Evolutionary conservation across 2,113 vertebrate genomes (phyloP), one percentile per base, ranked within the genome.

Genomic region (Planiliza haematocheilus): DNA sequence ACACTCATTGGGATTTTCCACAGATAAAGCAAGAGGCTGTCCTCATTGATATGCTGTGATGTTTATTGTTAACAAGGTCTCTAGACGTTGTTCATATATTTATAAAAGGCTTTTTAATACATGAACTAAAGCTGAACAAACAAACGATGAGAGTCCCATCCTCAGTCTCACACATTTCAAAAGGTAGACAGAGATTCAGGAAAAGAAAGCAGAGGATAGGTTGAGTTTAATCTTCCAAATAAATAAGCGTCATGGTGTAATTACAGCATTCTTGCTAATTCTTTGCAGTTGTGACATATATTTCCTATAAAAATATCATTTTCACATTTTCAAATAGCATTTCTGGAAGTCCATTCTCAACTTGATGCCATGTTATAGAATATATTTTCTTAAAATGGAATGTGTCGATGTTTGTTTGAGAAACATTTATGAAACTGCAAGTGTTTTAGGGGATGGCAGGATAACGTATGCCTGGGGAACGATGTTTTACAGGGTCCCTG

Each of bases 31-130:
- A 58, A 7, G 3, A 77, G 20, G 13, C 51, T 53, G 13, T 57
- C 51, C 66, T 80, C 24, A 38, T 70, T 72, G 48, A 79, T 90
- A 85, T 82, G 71, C 43, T 86, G 67, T 56, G 57, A n/a, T 72
- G 83, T 91, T 94, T 93, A 91, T 92, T 91, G 67, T 86, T 84
- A 53, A 86, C 87, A 86, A 61, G 79, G 91, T 88, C 89, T 90
- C 74, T 79, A 77, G 56, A 84, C 57, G 53, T 84, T 46, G 64
- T 86, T 86, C 59, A 86, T 77, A 86, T 85, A 82, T 77, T 73
- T 88, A 86, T 85, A 87, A 89, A 92, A 91, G 87, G 57, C 16
- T 11, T 74, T 34, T 70, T 43, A 68, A 65, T 77, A 79, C 80
- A 80, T 86, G 43, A 81, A 83, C 67, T 82, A 14, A 70, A 76